phyloP scores from a whole-genome alignment of 2,888 invertebrate genomes.

The Microctonus brassicae region DNA sequence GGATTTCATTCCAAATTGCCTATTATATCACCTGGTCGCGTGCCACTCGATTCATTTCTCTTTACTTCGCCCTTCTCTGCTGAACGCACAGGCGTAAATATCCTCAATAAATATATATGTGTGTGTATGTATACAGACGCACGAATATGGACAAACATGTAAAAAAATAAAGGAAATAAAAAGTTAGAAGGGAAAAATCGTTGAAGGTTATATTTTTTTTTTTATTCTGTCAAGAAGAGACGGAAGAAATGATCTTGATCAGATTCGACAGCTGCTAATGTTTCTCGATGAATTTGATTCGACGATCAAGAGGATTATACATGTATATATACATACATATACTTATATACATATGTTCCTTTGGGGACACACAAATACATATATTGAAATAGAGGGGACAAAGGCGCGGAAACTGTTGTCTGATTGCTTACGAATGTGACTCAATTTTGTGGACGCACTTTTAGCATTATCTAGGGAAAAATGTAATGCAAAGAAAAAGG shows the following conservation, averaged over 20 bases:
- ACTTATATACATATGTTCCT: background rate
- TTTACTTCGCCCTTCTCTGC: background rate
- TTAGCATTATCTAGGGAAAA: conserved; percentile 19
- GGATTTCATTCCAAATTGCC: background rate
- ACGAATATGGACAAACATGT: too few relatives aligned
- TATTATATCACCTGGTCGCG: conserved; percentile 18
- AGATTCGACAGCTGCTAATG: conserved; percentile 62
- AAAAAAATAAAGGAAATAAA: background rate
- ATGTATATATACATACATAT: background rate
- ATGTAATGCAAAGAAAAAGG: conserved; percentile 13
- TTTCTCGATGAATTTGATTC: conserved; percentile 57
- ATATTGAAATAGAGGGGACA: background rate
- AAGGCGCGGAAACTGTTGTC: conserved; percentile 47
- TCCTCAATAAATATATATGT: background rate
- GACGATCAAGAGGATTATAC: conserved; percentile 38
- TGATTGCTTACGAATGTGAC: conserved; percentile 58
- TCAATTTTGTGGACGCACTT: conserved; percentile 52
- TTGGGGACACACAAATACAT: background rate
- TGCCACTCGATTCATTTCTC: conserved; percentile 8
- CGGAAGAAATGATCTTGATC: conserved; percentile 51
- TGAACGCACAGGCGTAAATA: conserved; percentile 18
- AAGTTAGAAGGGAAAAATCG: background rate
- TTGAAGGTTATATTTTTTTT: background rate
- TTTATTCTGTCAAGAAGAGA: background rate
- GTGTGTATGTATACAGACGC: too few relatives aligned